These are phyloP conservation scores for Perdita meconis DNA, from an alignment of 2,888 invertebrate species.

Conservation along the genomic window DNA sequence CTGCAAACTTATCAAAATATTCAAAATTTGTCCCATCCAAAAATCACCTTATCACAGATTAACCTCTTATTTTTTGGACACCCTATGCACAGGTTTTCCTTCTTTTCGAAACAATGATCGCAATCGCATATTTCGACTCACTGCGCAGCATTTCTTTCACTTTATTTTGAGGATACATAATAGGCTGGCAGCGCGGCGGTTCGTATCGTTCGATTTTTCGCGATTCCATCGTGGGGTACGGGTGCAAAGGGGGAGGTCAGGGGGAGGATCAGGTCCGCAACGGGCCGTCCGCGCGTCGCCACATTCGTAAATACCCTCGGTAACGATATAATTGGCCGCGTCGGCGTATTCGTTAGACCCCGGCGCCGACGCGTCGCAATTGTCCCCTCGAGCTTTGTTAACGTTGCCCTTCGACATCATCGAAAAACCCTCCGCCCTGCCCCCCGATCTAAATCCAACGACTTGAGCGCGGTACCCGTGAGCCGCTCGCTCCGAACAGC, in stretches of 20 bases:
- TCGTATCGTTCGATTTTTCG: conserved; percentile 39
- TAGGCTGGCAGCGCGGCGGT: not conserved
- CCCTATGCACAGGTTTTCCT: not conserved
- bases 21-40: no score
- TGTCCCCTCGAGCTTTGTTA: conserved; percentile 41
- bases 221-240: conserved; percentile 33
- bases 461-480: conserved; percentile 1
- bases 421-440: not conserved
- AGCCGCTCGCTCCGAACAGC: conserved; percentile 8
- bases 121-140: not conserved
- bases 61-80: not conserved
- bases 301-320: conserved; percentile 58
- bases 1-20: no score
- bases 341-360: conserved; percentile 43
- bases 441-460: not conserved
- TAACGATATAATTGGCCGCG: conserved; percentile 53
- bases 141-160: conserved; percentile 21
- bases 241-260: no score
- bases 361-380: conserved; percentile 39
- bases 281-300: conserved; percentile 32
- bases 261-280: conserved; percentile 3
- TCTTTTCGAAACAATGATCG: conserved; percentile 33
- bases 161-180: conserved; percentile 35
- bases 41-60: no score
- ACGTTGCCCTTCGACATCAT: conserved; percentile 49